Evolutionary conservation across 1,140 invertebrate genomes (phyloP).

Genomic region (Drosophila eugracilis): DNA sequence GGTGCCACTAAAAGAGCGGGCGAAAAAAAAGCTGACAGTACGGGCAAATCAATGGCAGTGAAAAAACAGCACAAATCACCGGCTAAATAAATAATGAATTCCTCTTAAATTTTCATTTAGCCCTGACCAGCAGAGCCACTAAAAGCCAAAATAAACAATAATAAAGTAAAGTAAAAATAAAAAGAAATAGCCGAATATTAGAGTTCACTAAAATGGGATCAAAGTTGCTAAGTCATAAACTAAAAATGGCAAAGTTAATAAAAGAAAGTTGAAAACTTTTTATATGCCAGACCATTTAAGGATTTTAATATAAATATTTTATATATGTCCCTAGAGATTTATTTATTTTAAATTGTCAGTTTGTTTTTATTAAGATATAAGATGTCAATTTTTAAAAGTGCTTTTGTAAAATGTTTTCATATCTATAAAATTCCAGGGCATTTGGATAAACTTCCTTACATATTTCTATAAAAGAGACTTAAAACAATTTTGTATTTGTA

Average conservation of each 20-base stretch:
- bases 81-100: conserved; percentile 70
- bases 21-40: conserved; percentile 1
- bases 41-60: conserved; percentile 31
- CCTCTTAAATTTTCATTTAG: conserved; percentile 75
- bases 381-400: background rate
- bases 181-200: conserved; percentile 1
- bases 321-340: background rate
- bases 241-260: background rate
- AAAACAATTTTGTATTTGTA: too few relatives aligned
- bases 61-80: conserved; percentile 18
- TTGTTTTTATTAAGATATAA: background rate
- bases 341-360: background rate
- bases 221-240: background rate
- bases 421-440: too few relatives aligned
- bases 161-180: background rate
- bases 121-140: conserved; percentile 24
- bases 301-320: too few relatives aligned
- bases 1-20: background rate
- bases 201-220: background rate
- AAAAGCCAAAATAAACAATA: conserved; percentile 33
- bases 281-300: background rate
- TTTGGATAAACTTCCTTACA: too few relatives aligned
- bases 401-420: too few relatives aligned
- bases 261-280: background rate
- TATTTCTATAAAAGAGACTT: too few relatives aligned